A percentile compares a stretch with the other conserved stretches of the same genome.
These are phyloP conservation scores for Oryzias sinensis DNA, from an alignment of 2,797 vertebrate species.

Conservation along the genomic window DNA sequence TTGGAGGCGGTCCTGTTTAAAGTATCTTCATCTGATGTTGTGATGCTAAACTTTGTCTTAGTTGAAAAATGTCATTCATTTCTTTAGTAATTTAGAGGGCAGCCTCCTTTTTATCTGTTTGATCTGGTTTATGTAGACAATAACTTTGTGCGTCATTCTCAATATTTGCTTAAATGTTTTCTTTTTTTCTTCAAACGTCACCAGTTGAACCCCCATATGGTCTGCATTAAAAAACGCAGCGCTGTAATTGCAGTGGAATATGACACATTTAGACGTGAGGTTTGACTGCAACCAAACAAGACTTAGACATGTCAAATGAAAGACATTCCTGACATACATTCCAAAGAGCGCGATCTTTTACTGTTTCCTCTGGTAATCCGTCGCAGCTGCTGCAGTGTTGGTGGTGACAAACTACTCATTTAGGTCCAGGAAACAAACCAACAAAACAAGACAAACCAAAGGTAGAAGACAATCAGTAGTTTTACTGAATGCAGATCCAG, in stretches of 20 bases:
- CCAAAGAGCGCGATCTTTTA: conserved; percentile 26
- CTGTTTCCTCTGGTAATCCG: conserved; percentile 51
- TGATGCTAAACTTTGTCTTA: too few species aligned
- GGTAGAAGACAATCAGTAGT: too few species aligned
- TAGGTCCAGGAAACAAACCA: conserved; percentile 7
- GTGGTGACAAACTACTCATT: conserved; percentile 11
- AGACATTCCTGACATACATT: conserved; percentile 42
- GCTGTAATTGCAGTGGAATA: conserved; percentile 9
- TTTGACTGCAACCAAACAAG: conserved; percentile 18
- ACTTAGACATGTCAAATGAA: conserved; percentile 28
- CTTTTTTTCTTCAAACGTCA: not conserved
- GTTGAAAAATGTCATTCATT: too few species aligned
- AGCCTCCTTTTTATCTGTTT: too few species aligned
- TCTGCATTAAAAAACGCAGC: conserved; percentile 19
- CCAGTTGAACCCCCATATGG: conserved; percentile 2
- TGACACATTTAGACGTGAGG: conserved; percentile 13
- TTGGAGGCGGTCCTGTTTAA: too few species aligned
- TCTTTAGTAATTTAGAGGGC: too few species aligned
- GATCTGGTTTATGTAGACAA: too few species aligned
- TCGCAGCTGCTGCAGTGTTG: conserved; percentile 38
- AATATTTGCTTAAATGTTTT: not conserved
- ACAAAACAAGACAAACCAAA: conserved; percentile 4
- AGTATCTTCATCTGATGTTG: too few species aligned
- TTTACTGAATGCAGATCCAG: too few species aligned
- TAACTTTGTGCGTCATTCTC: too few species aligned